These are phyloP conservation scores for Tragelaphus eurycerus DNA, from an alignment of 2,797 vertebrate species.

Conservation along the genomic window DNA sequence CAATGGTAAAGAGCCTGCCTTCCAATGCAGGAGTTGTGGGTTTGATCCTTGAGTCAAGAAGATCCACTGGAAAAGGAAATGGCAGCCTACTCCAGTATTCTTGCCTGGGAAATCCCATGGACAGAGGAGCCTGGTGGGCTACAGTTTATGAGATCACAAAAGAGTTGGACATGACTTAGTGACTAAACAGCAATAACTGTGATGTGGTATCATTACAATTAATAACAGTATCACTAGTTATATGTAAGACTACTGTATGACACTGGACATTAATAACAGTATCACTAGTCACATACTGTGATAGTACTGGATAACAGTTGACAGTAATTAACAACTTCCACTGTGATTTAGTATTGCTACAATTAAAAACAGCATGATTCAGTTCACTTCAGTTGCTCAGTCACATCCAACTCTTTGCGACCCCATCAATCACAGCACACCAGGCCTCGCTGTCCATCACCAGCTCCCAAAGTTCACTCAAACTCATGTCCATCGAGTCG, in stretches of 20 bases:
- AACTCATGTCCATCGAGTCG: fast-evolving
- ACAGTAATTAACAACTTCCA: not conserved
- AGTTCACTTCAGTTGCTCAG: too few relatives aligned
- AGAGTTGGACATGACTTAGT: not conserved
- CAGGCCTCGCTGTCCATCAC: too few relatives aligned
- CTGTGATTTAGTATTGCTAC: not conserved
- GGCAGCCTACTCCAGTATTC: not conserved
- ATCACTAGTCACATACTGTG: not conserved
- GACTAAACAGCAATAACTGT: not conserved
- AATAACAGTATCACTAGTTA: not conserved
- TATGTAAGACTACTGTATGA: not conserved
- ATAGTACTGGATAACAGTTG: not conserved
- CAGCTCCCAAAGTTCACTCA: too few relatives aligned
- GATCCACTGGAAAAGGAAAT: not conserved
- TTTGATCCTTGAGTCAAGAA: not conserved
- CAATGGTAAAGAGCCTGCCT: not conserved
- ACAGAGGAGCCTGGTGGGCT: not conserved
- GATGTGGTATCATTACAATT: not conserved
- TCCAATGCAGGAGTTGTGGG: not conserved
- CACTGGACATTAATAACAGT: not conserved
- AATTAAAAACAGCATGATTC: too few relatives aligned
- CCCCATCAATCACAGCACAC: too few relatives aligned
- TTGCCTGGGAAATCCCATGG: not conserved
- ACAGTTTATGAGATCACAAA: not conserved
- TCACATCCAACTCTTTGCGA: too few relatives aligned